Percentiles rank a stretch among this genome's conserved stretches.
Evolutionary conservation across 1,140 invertebrate genomes (phyloP).

Genomic region (Lepidostoma basale): DNA sequence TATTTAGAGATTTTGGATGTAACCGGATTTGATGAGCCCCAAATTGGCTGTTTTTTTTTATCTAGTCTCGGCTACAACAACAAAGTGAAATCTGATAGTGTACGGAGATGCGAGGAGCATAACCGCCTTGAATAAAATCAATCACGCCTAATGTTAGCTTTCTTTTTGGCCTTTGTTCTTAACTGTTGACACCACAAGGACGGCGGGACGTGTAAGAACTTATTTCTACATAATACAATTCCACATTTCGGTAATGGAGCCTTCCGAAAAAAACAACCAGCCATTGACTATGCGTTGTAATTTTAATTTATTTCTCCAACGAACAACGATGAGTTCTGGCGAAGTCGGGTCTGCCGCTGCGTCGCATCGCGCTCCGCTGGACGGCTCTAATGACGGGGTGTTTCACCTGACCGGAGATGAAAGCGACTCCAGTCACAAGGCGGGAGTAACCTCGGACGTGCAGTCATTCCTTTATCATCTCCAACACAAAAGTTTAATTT

Average conservation of each 20-base stretch:
- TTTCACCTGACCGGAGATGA: slow-evolving; percentile 17
- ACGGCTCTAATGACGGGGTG: slow-evolving; percentile 8
- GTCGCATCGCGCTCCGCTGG: too few relatives aligned
- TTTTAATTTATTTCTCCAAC: too few relatives aligned
- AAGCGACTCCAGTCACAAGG: neutral
- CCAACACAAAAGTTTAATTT: slow-evolving; percentile 18
- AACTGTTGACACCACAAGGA: slow-evolving; percentile 30
- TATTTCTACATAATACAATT: too few relatives aligned
- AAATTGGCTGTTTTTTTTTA: slow-evolving; percentile 11
- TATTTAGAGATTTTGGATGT: neutral
- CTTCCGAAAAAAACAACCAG: too few relatives aligned
- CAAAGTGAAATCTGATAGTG: slow-evolving; percentile 25
- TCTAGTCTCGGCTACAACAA: slow-evolving; percentile 6
- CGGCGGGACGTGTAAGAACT: too few relatives aligned
- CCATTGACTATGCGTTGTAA: too few relatives aligned
- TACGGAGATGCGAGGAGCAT: neutral
- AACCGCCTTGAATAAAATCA: slow-evolving; percentile 27
- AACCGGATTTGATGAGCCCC: slow-evolving; percentile 18
- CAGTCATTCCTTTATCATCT: slow-evolving; percentile 20
- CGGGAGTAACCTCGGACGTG: slow-evolving; percentile 4
- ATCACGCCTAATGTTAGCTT: slow-evolving; percentile 28
- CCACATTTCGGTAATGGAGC: too few relatives aligned
- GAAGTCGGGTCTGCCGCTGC: too few relatives aligned
- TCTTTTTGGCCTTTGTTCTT: slow-evolving; percentile 30
- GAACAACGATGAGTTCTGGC: too few relatives aligned